Conservation (phyloP, 2,113 vertebrate genomes). For the Nipponia nippon region DNA sequence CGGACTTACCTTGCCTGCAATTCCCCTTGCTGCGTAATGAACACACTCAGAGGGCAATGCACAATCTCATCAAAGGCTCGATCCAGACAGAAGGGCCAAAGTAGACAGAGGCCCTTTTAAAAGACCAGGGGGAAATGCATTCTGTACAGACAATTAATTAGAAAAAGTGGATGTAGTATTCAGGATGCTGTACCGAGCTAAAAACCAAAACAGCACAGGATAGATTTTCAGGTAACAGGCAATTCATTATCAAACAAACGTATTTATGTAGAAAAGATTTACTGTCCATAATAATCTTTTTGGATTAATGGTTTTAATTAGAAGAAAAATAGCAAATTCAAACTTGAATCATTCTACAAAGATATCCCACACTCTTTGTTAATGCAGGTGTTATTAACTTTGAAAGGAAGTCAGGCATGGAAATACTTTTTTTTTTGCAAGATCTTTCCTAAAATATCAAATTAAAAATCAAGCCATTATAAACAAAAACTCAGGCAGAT, state of each 20-base stretch:
- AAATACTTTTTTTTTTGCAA: background rate
- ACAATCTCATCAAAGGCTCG: background rate
- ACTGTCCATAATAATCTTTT: background rate
- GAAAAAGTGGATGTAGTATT: background rate
- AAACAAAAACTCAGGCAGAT: background rate
- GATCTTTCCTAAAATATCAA: background rate
- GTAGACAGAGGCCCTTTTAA: background rate
- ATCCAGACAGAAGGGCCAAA: background rate
- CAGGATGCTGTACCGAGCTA: background rate
- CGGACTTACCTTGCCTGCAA: background rate
- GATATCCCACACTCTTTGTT: background rate
- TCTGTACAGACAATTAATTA: conserved; percentile 9
- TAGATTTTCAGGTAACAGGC: conserved; percentile 9
- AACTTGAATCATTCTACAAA: background rate
- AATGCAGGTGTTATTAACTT: background rate
- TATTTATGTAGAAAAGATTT: conserved; percentile 15
- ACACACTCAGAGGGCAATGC: background rate
- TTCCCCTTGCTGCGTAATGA: background rate
- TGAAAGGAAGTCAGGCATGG: background rate
- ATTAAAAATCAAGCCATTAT: background rate
- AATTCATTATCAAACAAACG: conserved; percentile 7
- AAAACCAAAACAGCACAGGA: background rate
- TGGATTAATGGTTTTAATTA: conserved; percentile 41
- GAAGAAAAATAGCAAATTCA: background rate
- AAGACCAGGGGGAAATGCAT: background rate